Conservation (phyloP, 2,113 vertebrate genomes). For the Sebastes schlegelii region DNA sequence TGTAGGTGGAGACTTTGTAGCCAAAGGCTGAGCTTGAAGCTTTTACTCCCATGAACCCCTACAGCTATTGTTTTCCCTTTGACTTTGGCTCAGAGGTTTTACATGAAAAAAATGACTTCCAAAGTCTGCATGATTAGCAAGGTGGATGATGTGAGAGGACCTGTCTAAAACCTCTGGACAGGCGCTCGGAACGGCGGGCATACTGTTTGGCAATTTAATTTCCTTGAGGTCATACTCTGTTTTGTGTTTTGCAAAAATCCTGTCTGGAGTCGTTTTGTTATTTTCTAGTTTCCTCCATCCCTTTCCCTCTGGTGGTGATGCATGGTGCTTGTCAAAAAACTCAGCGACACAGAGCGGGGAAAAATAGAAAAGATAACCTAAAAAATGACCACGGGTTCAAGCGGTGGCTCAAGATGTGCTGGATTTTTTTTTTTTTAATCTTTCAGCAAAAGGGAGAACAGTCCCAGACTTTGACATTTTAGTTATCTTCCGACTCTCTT, state of each 20-base stretch:
- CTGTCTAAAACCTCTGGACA: constrained; percentile 19
- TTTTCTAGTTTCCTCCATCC: constrained; percentile 27
- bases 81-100: constrained; percentile 36
- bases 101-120: constrained; percentile 22
- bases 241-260: constrained; percentile 41
- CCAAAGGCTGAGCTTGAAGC: constrained; percentile 48
- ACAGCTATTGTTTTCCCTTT: constrained; percentile 45
- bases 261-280: constrained; percentile 51
- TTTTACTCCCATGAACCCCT: constrained; percentile 21
- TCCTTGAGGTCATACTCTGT: constrained; percentile 51
- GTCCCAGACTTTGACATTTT: constrained; percentile 54
- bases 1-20: constrained; percentile 58
- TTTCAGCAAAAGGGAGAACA: constrained; percentile 28
- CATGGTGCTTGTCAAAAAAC: constrained; percentile 70
- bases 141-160: constrained; percentile 14
- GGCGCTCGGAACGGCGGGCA: constrained; percentile 9
- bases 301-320: constrained; percentile 63
- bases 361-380: constrained; percentile 24
- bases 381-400: constrained; percentile 51
- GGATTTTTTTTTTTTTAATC: constrained; percentile 25
- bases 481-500: constrained; percentile 44
- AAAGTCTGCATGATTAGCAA: background rate
- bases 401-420: constrained; percentile 35
- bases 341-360: constrained; percentile 30
- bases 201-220: constrained; percentile 47